Base-by-base conservation (phyloP, 2,888 invertebrate species). In the Reticulitermes lucifugus region DNA sequence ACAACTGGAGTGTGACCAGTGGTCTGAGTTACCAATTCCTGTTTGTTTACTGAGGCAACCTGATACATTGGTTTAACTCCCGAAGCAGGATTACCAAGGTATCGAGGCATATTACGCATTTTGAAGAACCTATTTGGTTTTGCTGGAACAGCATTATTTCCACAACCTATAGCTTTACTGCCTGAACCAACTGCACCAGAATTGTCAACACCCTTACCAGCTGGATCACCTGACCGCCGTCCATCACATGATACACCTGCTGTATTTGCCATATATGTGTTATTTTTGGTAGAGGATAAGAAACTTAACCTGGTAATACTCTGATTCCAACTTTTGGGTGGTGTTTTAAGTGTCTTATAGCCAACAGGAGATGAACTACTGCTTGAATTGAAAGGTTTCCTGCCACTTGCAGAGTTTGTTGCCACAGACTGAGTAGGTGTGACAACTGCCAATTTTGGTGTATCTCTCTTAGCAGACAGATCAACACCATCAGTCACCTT, bases 311-410 rank as follows among this genome's bases (percentile, higher is more conserved):
- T 91, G 2, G 93, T 91, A 65, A 93, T 90, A 75, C 93, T 93
- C 5, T 93, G 93, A 89, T 94, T 94, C 94, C 94, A 94, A 25
- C 92, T 92, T 88, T 93, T 93, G 0, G 94, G 93, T 0, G 94
- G 93, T 88, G 92, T 92, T 35, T 93, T 91, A 18, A 93, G 89
- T 0, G 94, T 94, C 88, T 93, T 94, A 88, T 94, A 94, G 0
- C 93, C 92, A 12, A 91, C 90, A 1, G 92, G 90, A 41, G 91
- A 88, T 85, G 87, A 85, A 85, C 86, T 83, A 41, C 73, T 51
- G 22, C 79, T 75, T 41, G 80, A 79, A 79, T 77, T 73, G 18
- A 71, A 9, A 14, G 73, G 51, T n/a, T 83, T 83, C 25, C 46
- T 83, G 51, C 75, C 77, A 21, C 35, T 59, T n/a, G 81, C n/a